phyloP scores from a whole-genome alignment of 2,888 invertebrate genomes.

The Yponomeuta cagnagella region DNA sequence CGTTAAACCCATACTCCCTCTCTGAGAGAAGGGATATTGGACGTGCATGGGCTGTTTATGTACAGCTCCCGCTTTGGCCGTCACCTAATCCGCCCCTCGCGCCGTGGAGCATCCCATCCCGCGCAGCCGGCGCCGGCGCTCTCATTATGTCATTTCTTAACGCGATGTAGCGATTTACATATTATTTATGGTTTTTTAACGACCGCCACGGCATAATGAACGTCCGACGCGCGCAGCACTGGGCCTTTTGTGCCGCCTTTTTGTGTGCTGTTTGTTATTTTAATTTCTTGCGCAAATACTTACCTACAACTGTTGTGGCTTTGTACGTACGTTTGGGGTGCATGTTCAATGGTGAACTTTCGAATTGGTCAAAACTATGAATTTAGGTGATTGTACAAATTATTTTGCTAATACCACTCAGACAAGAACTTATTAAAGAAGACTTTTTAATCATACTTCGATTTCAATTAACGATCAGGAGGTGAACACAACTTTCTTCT shows the following conservation, averaged over 20 bases:
- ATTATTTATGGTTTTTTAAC: constrained; percentile 33
- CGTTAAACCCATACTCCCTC: too few relatives aligned
- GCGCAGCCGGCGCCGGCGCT: constrained; percentile 10
- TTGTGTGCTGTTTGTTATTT: neutral
- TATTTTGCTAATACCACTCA: too few relatives aligned
- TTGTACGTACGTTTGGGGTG: neutral
- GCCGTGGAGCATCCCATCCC: neutral
- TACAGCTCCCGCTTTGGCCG: neutral
- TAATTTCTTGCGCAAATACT: neutral
- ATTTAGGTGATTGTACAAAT: too few relatives aligned
- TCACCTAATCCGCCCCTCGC: neutral
- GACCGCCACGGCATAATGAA: constrained; percentile 24
- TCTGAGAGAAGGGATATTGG: too few relatives aligned
- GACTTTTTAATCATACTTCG: too few relatives aligned
- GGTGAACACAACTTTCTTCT: too few relatives aligned
- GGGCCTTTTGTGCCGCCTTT: neutral
- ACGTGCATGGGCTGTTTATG: too few relatives aligned
- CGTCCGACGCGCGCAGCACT: constrained; percentile 15
- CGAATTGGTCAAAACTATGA: too few relatives aligned
- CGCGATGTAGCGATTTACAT: constrained; percentile 31
- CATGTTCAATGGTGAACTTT: neutral
- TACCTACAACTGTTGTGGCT: neutral
- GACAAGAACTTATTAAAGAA: too few relatives aligned
- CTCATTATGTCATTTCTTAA: constrained; percentile 28
- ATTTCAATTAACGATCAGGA: too few relatives aligned